A percentile compares a stretch with the other conserved stretches of the same genome.
Conservation (phyloP, 2,888 invertebrate species). For the Cantharis nigra region DNA sequence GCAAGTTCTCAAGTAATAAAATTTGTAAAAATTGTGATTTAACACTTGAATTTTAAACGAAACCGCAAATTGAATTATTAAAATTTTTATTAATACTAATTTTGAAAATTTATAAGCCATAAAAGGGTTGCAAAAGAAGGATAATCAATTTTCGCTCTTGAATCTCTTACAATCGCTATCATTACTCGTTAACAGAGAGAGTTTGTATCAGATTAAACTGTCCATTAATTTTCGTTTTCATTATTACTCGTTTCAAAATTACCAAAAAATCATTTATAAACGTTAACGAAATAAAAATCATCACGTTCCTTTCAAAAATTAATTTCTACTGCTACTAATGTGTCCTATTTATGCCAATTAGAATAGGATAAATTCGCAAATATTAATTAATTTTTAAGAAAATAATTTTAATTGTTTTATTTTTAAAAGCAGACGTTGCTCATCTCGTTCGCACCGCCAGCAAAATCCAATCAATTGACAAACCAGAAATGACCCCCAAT, state of each 20-base stretch:
- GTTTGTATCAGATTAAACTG: constrained; percentile 28
- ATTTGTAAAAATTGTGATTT: not conserved
- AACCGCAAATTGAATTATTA: not conserved
- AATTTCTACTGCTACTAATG: constrained; percentile 26
- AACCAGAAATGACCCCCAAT: not conserved
- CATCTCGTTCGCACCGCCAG: not conserved
- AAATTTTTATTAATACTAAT: not conserved
- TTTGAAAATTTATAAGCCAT: not conserved
- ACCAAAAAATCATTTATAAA: constrained; percentile 30
- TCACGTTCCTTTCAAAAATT: constrained; percentile 27
- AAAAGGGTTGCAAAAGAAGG: not conserved
- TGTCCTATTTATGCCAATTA: too few species aligned
- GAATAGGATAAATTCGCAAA: too few species aligned
- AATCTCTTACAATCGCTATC: not conserved
- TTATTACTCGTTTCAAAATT: constrained; percentile 26
- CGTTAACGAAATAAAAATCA: constrained; percentile 16
- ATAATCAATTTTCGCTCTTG: not conserved
- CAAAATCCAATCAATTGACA: not conserved
- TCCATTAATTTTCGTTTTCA: constrained; percentile 30
- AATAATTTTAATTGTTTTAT: not conserved
- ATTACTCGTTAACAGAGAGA: constrained; percentile 10
- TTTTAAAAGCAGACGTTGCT: not conserved
- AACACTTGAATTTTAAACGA: not conserved
- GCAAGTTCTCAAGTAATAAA: not conserved
- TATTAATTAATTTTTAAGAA: too few species aligned